phyloP scores from a whole-genome alignment of 2,888 invertebrate species.

The Tipula unca region DNA sequence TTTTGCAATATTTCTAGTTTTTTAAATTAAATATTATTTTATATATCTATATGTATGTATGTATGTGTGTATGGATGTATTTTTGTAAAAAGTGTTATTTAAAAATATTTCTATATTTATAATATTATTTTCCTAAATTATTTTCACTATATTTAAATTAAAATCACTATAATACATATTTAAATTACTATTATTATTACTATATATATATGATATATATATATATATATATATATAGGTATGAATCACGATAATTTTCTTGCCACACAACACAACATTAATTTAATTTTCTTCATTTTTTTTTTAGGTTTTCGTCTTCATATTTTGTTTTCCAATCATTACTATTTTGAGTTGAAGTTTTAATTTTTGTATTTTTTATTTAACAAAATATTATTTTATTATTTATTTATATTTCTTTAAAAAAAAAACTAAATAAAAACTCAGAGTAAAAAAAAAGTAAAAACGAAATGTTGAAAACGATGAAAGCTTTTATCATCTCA shows the following conservation, averaged over 20 bases:
- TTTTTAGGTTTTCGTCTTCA: background rate
- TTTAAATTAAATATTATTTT: background rate
- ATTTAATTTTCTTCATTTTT: background rate
- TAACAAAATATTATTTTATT: background rate
- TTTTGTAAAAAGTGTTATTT: background rate
- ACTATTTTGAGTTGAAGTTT: background rate
- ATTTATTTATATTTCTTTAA: background rate
- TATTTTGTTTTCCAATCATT: background rate
- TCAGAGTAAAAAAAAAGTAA: background rate
- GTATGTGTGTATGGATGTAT: too few relatives aligned
- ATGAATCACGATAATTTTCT: background rate
- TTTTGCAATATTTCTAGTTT: background rate
- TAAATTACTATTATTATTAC: background rate
- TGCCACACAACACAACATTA: background rate
- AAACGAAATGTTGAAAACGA: background rate
- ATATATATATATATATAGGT: background rate
- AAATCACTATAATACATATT: background rate
- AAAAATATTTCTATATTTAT: background rate
- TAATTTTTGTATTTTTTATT: background rate
- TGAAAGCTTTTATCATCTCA: conserved; percentile 21
- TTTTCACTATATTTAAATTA: background rate
- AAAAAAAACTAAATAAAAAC: background rate
- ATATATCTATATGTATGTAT: background rate
- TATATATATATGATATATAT: background rate
- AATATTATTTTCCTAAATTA: background rate